phyloP scores from a whole-genome alignment of 1,140 invertebrate species.

The Formica exsecta region DNA sequence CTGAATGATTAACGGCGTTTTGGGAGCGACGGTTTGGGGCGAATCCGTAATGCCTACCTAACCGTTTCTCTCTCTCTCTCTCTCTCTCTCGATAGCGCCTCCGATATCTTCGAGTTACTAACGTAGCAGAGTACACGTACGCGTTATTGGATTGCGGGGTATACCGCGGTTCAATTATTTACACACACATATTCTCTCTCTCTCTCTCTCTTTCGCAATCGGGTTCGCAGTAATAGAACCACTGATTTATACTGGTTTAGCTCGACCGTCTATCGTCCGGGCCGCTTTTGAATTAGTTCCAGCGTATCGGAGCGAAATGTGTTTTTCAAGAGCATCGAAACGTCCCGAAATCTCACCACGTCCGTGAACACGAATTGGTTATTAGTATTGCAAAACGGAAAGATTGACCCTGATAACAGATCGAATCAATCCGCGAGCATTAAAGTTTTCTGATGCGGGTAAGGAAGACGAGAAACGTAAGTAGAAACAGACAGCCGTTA shows the following conservation, averaged over 20 bases:
- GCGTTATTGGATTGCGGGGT: slow-evolving; percentile 69
- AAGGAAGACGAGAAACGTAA: neutral
- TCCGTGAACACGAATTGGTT: neutral
- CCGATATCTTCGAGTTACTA: slow-evolving; percentile 44
- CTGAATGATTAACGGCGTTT: slow-evolving; percentile 52
- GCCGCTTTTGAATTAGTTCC: slow-evolving; percentile 67
- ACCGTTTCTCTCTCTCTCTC: slow-evolving; percentile 31
- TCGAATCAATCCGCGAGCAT: neutral
- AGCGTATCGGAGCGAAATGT: slow-evolving; percentile 47
- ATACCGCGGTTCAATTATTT: slow-evolving; percentile 72
- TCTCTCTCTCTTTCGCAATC: slow-evolving; percentile 22
- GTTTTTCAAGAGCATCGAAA: slow-evolving; percentile 19
- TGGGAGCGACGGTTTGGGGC: slow-evolving; percentile 38
- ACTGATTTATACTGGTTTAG: slow-evolving; percentile 72
- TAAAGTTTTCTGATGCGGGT: neutral
- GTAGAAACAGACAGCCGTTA: neutral
- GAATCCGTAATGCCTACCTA: slow-evolving; percentile 30
- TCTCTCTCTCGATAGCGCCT: slow-evolving; percentile 1
- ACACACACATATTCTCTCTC: slow-evolving; percentile 43
- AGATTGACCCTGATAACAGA: slow-evolving; percentile 13
- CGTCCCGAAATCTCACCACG: neutral
- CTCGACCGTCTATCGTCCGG: slow-evolving; percentile 62
- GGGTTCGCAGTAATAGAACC: slow-evolving; percentile 72
- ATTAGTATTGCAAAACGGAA: slow-evolving; percentile 13
- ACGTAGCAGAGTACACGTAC: slow-evolving; percentile 22